Evolutionary conservation across 2,888 invertebrate species (phyloP).

Genomic region (Cynaeus angustus): DNA sequence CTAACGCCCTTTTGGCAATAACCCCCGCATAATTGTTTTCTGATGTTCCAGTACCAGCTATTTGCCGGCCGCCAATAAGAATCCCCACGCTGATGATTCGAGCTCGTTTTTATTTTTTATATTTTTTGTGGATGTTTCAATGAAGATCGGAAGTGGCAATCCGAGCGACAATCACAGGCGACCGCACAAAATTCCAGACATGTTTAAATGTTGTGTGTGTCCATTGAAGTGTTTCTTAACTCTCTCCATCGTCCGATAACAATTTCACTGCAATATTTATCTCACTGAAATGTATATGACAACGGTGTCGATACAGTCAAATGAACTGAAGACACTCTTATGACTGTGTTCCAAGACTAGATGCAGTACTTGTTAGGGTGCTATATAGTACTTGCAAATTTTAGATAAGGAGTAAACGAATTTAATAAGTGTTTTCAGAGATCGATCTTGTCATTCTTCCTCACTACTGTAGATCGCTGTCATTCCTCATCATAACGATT

Average conservation of each 20-base stretch:
- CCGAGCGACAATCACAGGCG: slow-evolving; percentile 69
- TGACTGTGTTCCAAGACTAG: slow-evolving; percentile 16
- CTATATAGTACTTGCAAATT: background rate
- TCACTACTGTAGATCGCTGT: slow-evolving; percentile 19
- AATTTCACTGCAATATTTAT: slow-evolving; percentile 48
- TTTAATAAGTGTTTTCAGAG: slow-evolving; percentile 33
- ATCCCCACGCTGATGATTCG: slow-evolving; percentile 65
- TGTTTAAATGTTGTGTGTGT: slow-evolving; percentile 62
- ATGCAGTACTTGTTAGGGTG: slow-evolving; percentile 2
- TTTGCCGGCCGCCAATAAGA: slow-evolving; percentile 72
- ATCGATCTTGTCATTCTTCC: slow-evolving; percentile 16
- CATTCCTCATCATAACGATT: slow-evolving; percentile 18
- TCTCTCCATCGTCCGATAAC: slow-evolving; percentile 57
- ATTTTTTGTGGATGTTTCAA: slow-evolving; percentile 59
- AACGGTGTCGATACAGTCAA: slow-evolving; percentile 34
- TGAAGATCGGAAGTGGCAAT: slow-evolving; percentile 67
- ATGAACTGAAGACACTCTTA: slow-evolving; percentile 31
- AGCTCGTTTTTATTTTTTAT: slow-evolving; percentile 61
- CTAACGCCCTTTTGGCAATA: slow-evolving; percentile 53
- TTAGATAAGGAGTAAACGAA: slow-evolving; percentile 14
- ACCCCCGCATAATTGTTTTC: slow-evolving; percentile 67
- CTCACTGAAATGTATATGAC: slow-evolving; percentile 8
- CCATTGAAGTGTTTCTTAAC: slow-evolving; percentile 64
- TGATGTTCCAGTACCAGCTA: slow-evolving; percentile 72
- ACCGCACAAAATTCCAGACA: slow-evolving; percentile 63